Conservation (phyloP, 2,888 invertebrate species). For the Siphlonurus alternatus region DNA sequence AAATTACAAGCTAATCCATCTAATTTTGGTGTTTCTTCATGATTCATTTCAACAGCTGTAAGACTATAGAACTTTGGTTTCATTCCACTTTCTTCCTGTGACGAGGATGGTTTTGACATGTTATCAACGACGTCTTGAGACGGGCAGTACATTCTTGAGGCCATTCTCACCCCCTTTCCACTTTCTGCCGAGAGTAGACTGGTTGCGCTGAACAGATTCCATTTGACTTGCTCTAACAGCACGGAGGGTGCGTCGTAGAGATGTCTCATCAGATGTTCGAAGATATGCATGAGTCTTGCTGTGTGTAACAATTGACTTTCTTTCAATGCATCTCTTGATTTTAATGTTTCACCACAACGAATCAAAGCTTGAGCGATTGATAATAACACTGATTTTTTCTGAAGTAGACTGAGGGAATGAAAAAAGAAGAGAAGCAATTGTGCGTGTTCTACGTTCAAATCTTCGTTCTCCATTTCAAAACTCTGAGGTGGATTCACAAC, state of each 20-base stretch:
- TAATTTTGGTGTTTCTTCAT: conserved; percentile 73
- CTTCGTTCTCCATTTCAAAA: conserved; percentile 58
- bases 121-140: conserved; percentile 64
- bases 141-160: conserved; percentile 46
- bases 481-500: conserved; percentile 48
- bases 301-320: conserved; percentile 62
- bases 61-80: conserved; percentile 53
- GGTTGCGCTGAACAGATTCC: conserved; percentile 57
- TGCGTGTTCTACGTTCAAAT: conserved; percentile 90
- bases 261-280: conserved; percentile 91
- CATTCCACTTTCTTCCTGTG: neutral
- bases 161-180: conserved; percentile 29
- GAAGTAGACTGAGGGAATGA: conserved; percentile 88
- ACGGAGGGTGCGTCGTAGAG: conserved; percentile 83
- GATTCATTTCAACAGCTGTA: conserved; percentile 55
- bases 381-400: conserved; percentile 84
- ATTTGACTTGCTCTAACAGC: conserved; percentile 69
- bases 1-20: conserved; percentile 79
- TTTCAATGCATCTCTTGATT: conserved; percentile 26
- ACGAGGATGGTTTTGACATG: conserved; percentile 21
- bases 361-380: conserved; percentile 60
- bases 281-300: conserved; percentile 64
- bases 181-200: conserved; percentile 39
- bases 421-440: conserved; percentile 85
- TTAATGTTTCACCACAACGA: conserved; percentile 37